Base-by-base conservation (phyloP, 37 sponge, comb jelly and placozoan genomes). In the Cliona cf. orientalis region DNA sequence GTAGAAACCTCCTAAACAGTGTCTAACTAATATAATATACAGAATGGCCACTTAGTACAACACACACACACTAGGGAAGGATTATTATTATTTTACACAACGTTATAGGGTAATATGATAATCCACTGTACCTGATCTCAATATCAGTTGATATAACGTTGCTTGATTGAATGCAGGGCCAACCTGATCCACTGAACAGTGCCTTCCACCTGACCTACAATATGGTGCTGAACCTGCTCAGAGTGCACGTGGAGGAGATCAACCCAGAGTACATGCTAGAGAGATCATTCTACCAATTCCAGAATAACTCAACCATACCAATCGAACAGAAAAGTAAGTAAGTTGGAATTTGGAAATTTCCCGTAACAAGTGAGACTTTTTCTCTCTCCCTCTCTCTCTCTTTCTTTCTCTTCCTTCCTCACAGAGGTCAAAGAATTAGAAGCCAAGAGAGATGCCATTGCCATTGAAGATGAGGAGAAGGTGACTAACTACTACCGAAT, bases 261-360 rank as follows among this genome's bases (percentile, higher is more conserved):
- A 98, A 98, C 72, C 99, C 99, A 1, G 99, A 98, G 87, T 98
- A 90, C 79, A 94, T 98, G 85, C 78, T 98, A 72, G 99, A 98
- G 79, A 81, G 95, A 33, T 94, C 95, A 21, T 98, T 98, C 79
- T 96, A 93, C 82, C 99, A 95, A 69, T 98, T 90, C 66, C 99
- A 98, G 78, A 92, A 98, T 71, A 93, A 89, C 61, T 86, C 92
- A 7, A 67, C 94, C 58, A 96, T 98, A 23, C 99, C 99, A n/a
- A 35, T 46, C 61, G 81, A 91, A 23, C 84, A 92, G 69, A 84
- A 85, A 34, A 90, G 97, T 96, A 44, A 56, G 91, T 71, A 3
- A 26, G 41, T 28, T 9, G n/a, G n/a, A n/a, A n/a, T n/a, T n/a
- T n/a, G n/a, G n/a, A n/a, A n/a, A n/a, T n/a, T n/a, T n/a, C n/a